Conservation (phyloP, 2,113 vertebrate genomes). For the Cephalopholis sonnerati region DNA sequence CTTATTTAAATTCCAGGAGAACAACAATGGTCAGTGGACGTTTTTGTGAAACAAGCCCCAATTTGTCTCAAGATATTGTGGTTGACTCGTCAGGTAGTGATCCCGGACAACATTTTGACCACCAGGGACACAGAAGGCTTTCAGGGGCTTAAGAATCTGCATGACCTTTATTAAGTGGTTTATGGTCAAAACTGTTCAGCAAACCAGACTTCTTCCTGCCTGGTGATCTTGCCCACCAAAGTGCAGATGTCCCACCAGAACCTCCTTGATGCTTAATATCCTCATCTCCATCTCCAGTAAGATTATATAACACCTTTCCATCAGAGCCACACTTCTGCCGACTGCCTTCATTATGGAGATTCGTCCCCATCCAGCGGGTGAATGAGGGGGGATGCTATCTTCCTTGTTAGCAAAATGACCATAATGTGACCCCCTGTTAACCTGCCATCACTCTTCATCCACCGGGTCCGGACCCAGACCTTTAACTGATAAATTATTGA, state of each 20-base stretch:
- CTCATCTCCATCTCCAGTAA: too few relatives aligned
- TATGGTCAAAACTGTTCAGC: not conserved
- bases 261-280: not conserved
- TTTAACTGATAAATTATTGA: too few relatives aligned
- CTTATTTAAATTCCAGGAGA: not conserved
- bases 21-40: not conserved
- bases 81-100: not conserved
- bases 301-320: not conserved
- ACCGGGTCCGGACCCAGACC: too few relatives aligned
- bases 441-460: too few relatives aligned
- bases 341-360: not conserved
- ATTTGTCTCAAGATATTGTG: not conserved
- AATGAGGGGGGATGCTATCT: too few relatives aligned
- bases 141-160: not conserved
- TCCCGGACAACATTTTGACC: not conserved
- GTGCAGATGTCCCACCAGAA: not conserved
- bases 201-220: not conserved
- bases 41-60: not conserved
- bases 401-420: too few relatives aligned
- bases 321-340: not conserved
- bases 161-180: not conserved
- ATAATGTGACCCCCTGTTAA: too few relatives aligned
- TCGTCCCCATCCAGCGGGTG: too few relatives aligned
- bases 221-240: not conserved
- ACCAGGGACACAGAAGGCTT: too few relatives aligned